Base-by-base conservation (phyloP, 2,113 vertebrate genomes). In the Mastomys coucha region DNA sequence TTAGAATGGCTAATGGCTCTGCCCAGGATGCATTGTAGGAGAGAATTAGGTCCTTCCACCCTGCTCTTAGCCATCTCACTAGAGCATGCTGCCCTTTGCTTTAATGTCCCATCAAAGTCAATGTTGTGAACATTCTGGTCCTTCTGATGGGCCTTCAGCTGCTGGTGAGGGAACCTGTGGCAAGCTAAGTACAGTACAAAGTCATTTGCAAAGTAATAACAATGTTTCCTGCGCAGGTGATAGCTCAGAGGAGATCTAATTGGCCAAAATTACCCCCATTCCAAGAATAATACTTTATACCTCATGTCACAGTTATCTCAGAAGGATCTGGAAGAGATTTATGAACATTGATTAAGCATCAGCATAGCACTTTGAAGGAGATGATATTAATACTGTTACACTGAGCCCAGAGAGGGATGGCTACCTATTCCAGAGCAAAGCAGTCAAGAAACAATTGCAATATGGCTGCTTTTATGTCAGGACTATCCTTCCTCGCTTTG, bases 181-280 rank as follows among this genome's bases (percentile, higher is more conserved):
- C 89, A 97, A 88, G 51, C 65, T 90, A 85, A 96, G 94, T 93
- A 91, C 33, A 88, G 94, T 91, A 84, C 69, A 86, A 93, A 95
- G 95, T 93, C 87, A 97, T 97, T 95, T 96, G 87, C 92, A 94
- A 98, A 96, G 95, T 97, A 97, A 97, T 98, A 97, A 94, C 86
- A 94, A 86, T 94, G 96, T 97, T 96, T 96, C 89, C 91, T 93
- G 95, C 36, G n/a, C 88, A 95, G 84, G 95, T 94, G 89, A 97
- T 96, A 89, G 91, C 97, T 97, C 97, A 94, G 60, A 96, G 93
- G 89, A 94, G 91, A 97, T 84, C 96, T 98, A 97, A 98, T 97
- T 97, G 95, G 91, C 76, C 92, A 94, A 92, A 98, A 97, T 96
- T 97, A 96, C 91, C 75, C 75, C 78, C 70, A 95, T 97, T 96